Evolutionary conservation across 2,888 invertebrate species (phyloP).

Genomic region (Calliphora vomitoria): DNA sequence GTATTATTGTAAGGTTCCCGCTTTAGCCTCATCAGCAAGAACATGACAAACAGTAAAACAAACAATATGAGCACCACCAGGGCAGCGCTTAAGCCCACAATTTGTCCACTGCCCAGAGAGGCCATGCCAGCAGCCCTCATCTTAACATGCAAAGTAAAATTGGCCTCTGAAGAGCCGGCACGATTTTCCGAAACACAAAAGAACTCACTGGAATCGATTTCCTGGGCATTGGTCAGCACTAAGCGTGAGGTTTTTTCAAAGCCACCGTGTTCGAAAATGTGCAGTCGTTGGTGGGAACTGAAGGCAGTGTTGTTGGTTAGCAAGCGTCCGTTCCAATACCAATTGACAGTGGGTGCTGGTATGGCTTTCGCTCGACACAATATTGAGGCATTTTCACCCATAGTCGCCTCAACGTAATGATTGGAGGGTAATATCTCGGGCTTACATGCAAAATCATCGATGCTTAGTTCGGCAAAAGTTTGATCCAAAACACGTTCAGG

Average conservation of each 20-base stretch:
- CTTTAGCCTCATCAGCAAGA: conserved; percentile 90
- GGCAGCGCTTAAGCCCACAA: conserved; percentile 93
- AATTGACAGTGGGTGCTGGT: conserved; percentile 92
- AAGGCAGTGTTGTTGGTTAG: conserved; percentile 92
- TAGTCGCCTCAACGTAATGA: conserved; percentile 90
- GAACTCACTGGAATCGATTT: conserved; percentile 93
- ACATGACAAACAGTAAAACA: conserved; percentile 89
- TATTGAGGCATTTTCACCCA: conserved; percentile 94
- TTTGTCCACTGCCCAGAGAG: conserved; percentile 92
- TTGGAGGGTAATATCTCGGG: conserved; percentile 91
- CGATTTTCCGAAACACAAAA: conserved; percentile 96
- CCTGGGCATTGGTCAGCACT: conserved; percentile 92
- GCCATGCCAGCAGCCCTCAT: conserved; percentile 92
- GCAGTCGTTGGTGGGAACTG: conserved; percentile 91
- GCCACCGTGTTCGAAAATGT: conserved; percentile 88
- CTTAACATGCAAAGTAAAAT: conserved; percentile 94
- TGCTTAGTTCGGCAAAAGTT: conserved; percentile 90
- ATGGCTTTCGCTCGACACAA: conserved; percentile 92
- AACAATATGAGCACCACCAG: conserved; percentile 91
- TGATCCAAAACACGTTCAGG: conserved; percentile 90
- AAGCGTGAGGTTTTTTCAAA: conserved; percentile 91
- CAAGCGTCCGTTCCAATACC: conserved; percentile 94
- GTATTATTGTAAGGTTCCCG: conserved; percentile 90
- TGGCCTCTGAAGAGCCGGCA: conserved; percentile 94
- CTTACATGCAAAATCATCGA: conserved; percentile 94